phyloP scores from a whole-genome alignment of 2,113 vertebrate species.

The Hydropotes inermis region DNA sequence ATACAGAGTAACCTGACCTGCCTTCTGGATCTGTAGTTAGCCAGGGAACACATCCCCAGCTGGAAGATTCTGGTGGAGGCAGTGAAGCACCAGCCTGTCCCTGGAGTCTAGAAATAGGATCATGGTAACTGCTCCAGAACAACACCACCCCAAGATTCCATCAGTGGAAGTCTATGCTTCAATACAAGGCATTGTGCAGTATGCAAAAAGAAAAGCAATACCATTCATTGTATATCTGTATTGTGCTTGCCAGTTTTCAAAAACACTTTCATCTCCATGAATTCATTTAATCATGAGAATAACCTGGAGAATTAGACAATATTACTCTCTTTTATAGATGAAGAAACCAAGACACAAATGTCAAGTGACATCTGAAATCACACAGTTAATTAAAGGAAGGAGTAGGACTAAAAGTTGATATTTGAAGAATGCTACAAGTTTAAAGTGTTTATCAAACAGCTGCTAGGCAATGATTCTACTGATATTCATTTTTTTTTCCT shows the following conservation, averaged over 20 bases:
- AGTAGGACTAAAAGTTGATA: neutral
- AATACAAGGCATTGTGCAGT: neutral
- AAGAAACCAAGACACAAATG: neutral
- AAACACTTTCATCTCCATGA: neutral
- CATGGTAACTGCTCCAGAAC: slow-evolving; percentile 6
- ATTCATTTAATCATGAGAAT: neutral
- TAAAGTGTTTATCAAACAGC: neutral
- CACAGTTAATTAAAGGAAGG: neutral
- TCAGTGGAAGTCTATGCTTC: neutral
- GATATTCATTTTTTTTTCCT: neutral
- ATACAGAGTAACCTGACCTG: slow-evolving; percentile 11
- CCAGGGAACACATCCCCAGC: slow-evolving; percentile 41
- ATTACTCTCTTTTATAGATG: neutral
- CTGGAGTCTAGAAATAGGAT: slow-evolving; percentile 34
- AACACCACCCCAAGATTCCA: neutral
- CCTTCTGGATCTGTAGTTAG: slow-evolving; percentile 46
- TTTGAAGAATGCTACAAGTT: neutral
- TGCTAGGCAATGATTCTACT: neutral
- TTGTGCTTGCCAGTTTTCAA: neutral
- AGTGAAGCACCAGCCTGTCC: slow-evolving; percentile 34
- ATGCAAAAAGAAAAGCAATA: neutral
- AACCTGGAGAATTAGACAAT: neutral
- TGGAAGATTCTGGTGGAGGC: slow-evolving; percentile 46
- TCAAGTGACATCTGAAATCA: neutral
- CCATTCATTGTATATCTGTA: neutral